phyloP scores from a whole-genome alignment of 2,113 vertebrate genomes.

The Engraulis encrasicolus region DNA sequence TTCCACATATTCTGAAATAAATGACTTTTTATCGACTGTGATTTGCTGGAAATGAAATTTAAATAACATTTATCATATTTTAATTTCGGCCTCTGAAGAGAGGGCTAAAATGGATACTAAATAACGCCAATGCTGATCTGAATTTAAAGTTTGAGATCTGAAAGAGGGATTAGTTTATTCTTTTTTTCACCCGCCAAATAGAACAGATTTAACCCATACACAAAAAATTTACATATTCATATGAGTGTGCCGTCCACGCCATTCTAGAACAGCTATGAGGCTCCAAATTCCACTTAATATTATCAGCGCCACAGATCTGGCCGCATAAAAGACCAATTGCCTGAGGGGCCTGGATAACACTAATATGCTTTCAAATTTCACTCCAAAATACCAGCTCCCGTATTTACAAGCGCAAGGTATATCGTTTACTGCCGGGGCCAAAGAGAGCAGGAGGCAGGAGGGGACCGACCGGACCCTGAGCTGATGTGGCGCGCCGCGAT shows the following conservation, averaged over 20 bases:
- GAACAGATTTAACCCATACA: constrained; percentile 67
- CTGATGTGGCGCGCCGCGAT: constrained; percentile 61
- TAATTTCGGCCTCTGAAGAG: constrained; percentile 58
- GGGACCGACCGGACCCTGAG: constrained; percentile 72
- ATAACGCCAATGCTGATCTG: constrained; percentile 55
- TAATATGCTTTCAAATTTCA: constrained; percentile 76
- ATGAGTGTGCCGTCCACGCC: constrained; percentile 72
- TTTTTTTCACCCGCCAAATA: constrained; percentile 52
- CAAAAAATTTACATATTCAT: constrained; percentile 79
- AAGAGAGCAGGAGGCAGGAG: constrained; percentile 53
- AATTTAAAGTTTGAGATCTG: constrained; percentile 70
- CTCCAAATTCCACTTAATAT: constrained; percentile 77
- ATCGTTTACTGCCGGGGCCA: constrained; percentile 68
- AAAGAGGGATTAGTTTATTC: constrained; percentile 70
- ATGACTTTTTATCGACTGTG: constrained; percentile 12
- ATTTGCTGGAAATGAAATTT: constrained; percentile 46
- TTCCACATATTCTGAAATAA: constrained; percentile 20
- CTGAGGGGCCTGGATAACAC: constrained; percentile 78
- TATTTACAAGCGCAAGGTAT: constrained; percentile 76
- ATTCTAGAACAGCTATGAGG: constrained; percentile 70
- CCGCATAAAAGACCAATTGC: constrained; percentile 72
- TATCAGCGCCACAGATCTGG: constrained; percentile 72
- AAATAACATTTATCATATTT: constrained; percentile 59
- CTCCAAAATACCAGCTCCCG: constrained; percentile 70
- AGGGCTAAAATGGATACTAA: constrained; percentile 53